These are phyloP conservation scores for Myotis daubentonii DNA, from an alignment of 2,797 vertebrate species.

Conservation along the genomic window DNA sequence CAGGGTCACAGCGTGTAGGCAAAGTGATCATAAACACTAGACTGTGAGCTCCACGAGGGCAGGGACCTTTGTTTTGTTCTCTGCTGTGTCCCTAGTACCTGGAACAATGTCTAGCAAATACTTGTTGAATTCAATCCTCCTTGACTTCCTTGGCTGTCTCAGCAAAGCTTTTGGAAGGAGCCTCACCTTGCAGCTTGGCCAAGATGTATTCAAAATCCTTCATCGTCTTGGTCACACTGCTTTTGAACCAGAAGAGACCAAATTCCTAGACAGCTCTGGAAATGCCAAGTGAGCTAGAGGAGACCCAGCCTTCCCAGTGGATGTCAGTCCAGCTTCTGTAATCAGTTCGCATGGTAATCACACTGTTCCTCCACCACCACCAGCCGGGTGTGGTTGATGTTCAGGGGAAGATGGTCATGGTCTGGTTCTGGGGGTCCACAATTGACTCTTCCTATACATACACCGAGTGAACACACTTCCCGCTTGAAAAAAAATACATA, in stretches of 20 bases:
- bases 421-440: conserved; percentile 93
- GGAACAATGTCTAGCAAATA: conserved; percentile 47
- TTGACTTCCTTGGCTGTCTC: conserved; percentile 92
- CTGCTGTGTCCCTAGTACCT: conserved; percentile 37
- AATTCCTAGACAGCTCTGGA: conserved; percentile 97
- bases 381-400: conserved; percentile 94
- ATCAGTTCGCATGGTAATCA: conserved; percentile 91
- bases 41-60: conserved; percentile 40
- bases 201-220: conserved; percentile 96
- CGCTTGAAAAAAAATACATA: background rate
- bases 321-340: conserved; percentile 95
- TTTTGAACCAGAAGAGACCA: conserved; percentile 96
- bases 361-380: conserved; percentile 96
- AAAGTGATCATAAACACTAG: background rate
- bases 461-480: conserved; percentile 86
- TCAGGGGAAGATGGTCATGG: conserved; percentile 97
- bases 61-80: conserved; percentile 33
- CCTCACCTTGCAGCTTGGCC: conserved; percentile 97
- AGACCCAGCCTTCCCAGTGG: conserved; percentile 95
- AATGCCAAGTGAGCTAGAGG: conserved; percentile 93
- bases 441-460: conserved; percentile 97
- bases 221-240: conserved; percentile 94
- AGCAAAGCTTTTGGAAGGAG: conserved; percentile 92
- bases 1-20: background rate
- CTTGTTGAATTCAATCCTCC: conserved; percentile 29